phyloP scores from a whole-genome alignment of 2,113 vertebrate genomes.

The Xiphophorus maculatus region DNA sequence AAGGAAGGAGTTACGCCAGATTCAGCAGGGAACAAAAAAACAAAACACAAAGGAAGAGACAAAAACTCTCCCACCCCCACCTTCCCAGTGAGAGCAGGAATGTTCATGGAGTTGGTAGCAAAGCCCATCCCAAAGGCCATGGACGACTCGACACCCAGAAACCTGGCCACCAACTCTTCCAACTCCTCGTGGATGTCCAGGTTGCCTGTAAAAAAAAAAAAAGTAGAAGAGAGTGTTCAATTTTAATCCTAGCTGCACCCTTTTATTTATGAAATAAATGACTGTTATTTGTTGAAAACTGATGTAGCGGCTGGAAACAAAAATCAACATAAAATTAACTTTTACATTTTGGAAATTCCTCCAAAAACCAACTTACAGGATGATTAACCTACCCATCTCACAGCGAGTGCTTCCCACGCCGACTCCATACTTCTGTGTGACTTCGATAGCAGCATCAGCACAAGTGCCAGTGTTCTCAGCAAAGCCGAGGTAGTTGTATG shows the following conservation, averaged over 20 bases:
- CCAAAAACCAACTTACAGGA: too few relatives aligned
- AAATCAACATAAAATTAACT: too few relatives aligned
- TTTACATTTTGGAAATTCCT: too few relatives aligned
- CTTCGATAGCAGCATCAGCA: slow-evolving; percentile 82
- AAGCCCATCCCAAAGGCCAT: slow-evolving; percentile 98
- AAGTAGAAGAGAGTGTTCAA: neutral
- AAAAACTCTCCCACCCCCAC: slow-evolving; percentile 70
- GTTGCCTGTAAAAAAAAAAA: slow-evolving; percentile 80
- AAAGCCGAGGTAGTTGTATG: slow-evolving; percentile 98
- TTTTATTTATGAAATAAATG: too few relatives aligned
- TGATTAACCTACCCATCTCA: slow-evolving; percentile 87
- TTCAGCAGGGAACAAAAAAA: neutral
- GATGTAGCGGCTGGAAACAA: too few relatives aligned
- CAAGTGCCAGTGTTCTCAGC: slow-evolving; percentile 88
- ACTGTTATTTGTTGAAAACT: too few relatives aligned
- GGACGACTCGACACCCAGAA: slow-evolving; percentile 93
- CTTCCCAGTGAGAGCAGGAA: slow-evolving; percentile 94
- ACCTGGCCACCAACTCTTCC: slow-evolving; percentile 89
- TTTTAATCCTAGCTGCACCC: neutral
- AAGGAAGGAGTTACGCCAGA: neutral
- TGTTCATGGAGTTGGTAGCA: slow-evolving; percentile 98
- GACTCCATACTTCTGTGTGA: slow-evolving; percentile 85
- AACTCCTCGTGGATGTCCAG: slow-evolving; percentile 93
- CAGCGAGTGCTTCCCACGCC: slow-evolving; percentile 92
- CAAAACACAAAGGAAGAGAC: slow-evolving; percentile 21